A percentile compares a stretch with the other conserved stretches of the same genome.
Conservation (phyloP, 2,888 invertebrate genomes). For the Chloroclysta siterata region DNA sequence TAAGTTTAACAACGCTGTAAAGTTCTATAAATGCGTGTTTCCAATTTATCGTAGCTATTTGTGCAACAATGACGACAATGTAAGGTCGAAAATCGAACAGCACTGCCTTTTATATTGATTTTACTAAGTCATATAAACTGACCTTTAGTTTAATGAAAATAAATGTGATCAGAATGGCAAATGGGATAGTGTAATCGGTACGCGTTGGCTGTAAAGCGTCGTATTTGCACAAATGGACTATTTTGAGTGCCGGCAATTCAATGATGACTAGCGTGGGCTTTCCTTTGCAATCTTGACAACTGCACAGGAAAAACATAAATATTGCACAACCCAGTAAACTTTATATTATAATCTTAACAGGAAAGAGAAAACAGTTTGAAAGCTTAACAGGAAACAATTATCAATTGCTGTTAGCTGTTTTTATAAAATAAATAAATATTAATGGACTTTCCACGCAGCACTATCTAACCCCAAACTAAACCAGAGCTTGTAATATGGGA, state of each 20-base stretch:
- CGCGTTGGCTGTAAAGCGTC: conserved; percentile 13
- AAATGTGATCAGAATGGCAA: conserved; percentile 16
- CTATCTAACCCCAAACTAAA: too few species aligned
- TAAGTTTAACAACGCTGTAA: conserved; percentile 61
- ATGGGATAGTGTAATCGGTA: conserved; percentile 13
- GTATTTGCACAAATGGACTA: conserved; percentile 19
- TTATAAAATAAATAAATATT: too few species aligned
- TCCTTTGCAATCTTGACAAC: not conserved
- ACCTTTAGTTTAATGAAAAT: conserved; percentile 30
- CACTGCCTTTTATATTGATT: conserved; percentile 30
- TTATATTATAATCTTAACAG: too few species aligned
- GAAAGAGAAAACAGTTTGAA: too few species aligned
- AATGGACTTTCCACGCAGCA: too few species aligned
- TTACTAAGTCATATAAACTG: conserved; percentile 22
- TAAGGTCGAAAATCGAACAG: conserved; percentile 32
- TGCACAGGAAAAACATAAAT: not conserved
- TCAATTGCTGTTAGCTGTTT: too few species aligned
- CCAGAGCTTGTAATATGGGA: too few species aligned
- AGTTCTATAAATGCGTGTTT: conserved; percentile 60
- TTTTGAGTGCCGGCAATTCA: conserved; percentile 10
- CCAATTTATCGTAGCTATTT: conserved; percentile 63
- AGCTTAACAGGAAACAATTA: too few species aligned
- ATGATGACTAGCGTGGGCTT: conserved; percentile 11
- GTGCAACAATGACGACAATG: conserved; percentile 53
- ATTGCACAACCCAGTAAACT: not conserved